Evolutionary conservation across 2,113 vertebrate genomes (phyloP).

Genomic region (Paralichthys olivaceus): DNA sequence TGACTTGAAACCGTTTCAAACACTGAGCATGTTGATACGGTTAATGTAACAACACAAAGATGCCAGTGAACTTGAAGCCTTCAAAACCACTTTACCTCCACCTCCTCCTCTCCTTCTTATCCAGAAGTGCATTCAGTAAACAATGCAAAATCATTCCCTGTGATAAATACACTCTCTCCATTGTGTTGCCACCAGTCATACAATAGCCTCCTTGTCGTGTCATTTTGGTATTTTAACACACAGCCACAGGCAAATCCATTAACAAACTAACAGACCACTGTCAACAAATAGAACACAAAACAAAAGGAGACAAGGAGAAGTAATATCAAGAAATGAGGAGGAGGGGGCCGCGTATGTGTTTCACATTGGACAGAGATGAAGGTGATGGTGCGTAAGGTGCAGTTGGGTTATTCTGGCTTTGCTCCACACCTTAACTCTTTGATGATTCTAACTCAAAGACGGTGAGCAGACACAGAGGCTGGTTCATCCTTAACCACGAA

Average conservation of each 20-base stretch:
- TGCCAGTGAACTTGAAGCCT: conserved; percentile 10
- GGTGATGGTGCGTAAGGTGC: conserved; percentile 53
- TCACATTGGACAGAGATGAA: conserved; percentile 71
- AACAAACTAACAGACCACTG: conserved; percentile 48
- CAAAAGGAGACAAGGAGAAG: conserved; percentile 49
- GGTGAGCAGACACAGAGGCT: conserved; percentile 64
- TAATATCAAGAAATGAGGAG: conserved; percentile 43
- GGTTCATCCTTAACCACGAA: conserved; percentile 66
- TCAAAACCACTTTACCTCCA: not conserved
- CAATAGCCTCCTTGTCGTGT: conserved; percentile 64
- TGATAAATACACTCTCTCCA: conserved; percentile 53
- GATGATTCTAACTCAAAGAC: conserved; percentile 71
- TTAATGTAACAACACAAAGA: conserved; percentile 7
- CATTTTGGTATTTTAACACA: conserved; percentile 43
- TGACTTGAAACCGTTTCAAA: not conserved
- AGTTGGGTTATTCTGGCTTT: conserved; percentile 68
- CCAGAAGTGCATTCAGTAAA: conserved; percentile 52
- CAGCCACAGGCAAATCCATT: conserved; percentile 57
- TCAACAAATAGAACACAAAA: conserved; percentile 64
- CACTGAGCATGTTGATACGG: conserved; percentile 2
- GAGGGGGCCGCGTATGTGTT: not conserved
- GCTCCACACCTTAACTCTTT: conserved; percentile 74
- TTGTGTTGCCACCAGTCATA: conserved; percentile 56
- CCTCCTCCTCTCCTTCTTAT: conserved; percentile 18
- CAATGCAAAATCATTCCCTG: conserved; percentile 36